phyloP scores from a whole-genome alignment of 2,797 vertebrate species.

The Malurus leucopterus region DNA sequence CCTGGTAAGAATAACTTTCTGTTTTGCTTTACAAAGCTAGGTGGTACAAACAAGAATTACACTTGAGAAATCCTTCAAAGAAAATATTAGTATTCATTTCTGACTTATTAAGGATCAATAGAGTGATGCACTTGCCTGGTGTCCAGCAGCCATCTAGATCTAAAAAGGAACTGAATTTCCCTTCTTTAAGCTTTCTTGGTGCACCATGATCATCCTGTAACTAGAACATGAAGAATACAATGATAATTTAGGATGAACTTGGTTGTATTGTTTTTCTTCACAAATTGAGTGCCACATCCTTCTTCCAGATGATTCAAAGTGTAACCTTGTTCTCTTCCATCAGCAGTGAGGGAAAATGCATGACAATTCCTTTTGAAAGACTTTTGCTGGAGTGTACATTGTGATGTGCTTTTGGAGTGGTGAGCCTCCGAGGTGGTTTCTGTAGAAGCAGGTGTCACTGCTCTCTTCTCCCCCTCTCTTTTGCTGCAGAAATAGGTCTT shows the following conservation, averaged over 20 bases:
- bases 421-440: background rate
- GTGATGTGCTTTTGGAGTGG: background rate
- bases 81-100: background rate
- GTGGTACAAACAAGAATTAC: background rate
- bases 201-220: background rate
- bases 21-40: background rate
- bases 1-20: background rate
- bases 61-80: background rate
- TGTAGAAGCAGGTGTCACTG: background rate
- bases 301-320: background rate
- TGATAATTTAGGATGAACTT: background rate
- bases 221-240: background rate
- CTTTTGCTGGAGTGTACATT: background rate
- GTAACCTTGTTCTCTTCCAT: background rate
- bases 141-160: background rate
- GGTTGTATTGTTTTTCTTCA: background rate
- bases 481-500: background rate
- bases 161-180: background rate
- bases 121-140: fast-evolving
- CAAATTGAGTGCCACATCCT: background rate
- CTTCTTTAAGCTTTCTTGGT: background rate
- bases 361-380: background rate
- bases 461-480: background rate
- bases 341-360: background rate
- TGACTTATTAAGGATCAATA: background rate